phyloP scores from a whole-genome alignment of 2,888 invertebrate genomes.

The Hermodice carunculata region DNA sequence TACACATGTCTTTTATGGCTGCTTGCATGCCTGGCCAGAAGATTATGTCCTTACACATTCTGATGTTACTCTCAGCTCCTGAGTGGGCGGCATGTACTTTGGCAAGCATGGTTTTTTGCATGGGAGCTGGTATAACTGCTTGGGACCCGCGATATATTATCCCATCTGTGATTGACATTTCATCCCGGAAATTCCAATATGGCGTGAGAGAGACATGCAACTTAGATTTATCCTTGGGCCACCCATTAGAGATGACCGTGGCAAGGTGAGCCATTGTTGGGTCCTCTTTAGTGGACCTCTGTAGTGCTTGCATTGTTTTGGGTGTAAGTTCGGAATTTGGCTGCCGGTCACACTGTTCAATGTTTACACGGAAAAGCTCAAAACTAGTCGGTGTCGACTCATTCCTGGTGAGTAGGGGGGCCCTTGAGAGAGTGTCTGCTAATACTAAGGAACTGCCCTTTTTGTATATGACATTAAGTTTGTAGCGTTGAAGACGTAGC shows the following conservation, averaged over 20 bases:
- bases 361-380: background rate
- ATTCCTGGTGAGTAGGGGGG: no score
- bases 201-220: no score
- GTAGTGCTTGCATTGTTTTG: background rate
- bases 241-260: background rate
- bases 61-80: no score
- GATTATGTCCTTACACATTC: conserved; percentile 1
- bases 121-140: no score
- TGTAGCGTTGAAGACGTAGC: conserved; percentile 16
- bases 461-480: conserved; percentile 7
- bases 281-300: background rate
- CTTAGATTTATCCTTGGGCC: background rate
- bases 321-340: background rate
- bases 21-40: conserved; percentile 11
- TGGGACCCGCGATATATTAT: no score
- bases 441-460: conserved; percentile 3
- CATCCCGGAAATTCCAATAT: no score
- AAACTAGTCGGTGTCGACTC: background rate
- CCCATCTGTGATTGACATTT: no score
- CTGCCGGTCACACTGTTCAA: background rate
- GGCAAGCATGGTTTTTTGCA: no score
- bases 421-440: conserved; percentile 10
- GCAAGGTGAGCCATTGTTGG: background rate
- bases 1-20: conserved; percentile 9
- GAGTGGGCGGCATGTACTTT: no score